Evolutionary conservation across 2,113 vertebrate species (phyloP).

Genomic region (Pollimyrus isidori): DNA sequence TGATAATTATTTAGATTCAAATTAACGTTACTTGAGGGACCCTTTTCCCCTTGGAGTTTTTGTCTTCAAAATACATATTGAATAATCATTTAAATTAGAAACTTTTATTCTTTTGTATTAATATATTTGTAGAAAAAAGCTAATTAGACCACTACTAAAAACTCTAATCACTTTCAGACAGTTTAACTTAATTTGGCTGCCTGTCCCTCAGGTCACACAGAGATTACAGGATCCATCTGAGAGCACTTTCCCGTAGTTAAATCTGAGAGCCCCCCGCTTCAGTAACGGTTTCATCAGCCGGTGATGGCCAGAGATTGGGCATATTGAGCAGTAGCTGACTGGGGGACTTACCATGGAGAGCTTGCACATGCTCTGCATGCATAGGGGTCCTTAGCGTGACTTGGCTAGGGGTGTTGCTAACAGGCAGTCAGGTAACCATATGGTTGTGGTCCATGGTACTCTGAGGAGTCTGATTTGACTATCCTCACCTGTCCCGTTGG

Average conservation of each 20-base stretch:
- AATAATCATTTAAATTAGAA: slow-evolving; percentile 33
- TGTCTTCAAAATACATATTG: slow-evolving; percentile 31
- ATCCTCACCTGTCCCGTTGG: neutral
- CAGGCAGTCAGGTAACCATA: neutral
- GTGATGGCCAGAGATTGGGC: slow-evolving; percentile 54
- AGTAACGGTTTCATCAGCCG: slow-evolving; percentile 42
- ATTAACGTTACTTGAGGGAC: slow-evolving; percentile 35
- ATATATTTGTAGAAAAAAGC: slow-evolving; percentile 28
- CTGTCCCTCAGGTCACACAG: slow-evolving; percentile 36
- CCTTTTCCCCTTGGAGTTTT: slow-evolving; percentile 22
- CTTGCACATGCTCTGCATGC: slow-evolving; percentile 27
- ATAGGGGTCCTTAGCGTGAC: neutral
- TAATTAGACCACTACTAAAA: slow-evolving; percentile 43
- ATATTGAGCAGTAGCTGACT: neutral
- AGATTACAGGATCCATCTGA: slow-evolving; percentile 41
- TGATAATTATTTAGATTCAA: slow-evolving; percentile 44
- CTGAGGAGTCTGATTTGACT: neutral
- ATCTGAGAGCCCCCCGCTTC: slow-evolving; percentile 20
- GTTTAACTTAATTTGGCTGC: slow-evolving; percentile 44
- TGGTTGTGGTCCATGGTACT: neutral
- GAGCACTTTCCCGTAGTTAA: slow-evolving; percentile 18
- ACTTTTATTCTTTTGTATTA: slow-evolving; percentile 23
- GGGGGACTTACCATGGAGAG: slow-evolving; percentile 54
- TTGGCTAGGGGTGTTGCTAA: neutral
- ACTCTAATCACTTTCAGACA: slow-evolving; percentile 43